Conservation (phyloP, 64 coral and sea anemone genomes). For the Stichodactyla mertensii region DNA sequence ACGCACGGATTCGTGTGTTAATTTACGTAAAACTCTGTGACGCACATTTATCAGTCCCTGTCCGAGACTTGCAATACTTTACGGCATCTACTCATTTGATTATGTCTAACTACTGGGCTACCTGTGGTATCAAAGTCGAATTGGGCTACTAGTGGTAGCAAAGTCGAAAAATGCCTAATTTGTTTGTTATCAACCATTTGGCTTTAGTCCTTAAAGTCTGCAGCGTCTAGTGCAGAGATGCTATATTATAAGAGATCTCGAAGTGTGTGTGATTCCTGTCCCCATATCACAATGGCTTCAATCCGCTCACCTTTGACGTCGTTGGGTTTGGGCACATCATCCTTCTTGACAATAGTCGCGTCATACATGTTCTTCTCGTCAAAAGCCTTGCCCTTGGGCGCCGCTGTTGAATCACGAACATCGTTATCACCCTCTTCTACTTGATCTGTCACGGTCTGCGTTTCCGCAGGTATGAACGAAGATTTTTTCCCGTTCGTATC, state of each 20-base stretch:
- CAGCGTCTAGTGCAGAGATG: too few species aligned
- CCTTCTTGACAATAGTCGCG: conserved; percentile 92
- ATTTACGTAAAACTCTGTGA: too few species aligned
- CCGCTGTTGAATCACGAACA: conserved; percentile 60
- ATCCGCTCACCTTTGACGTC: conserved; percentile 20
- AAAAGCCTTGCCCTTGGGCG: conserved; percentile 31
- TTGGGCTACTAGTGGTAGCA: too few species aligned
- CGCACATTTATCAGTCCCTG: too few species aligned
- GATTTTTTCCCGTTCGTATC: conserved; percentile 39
- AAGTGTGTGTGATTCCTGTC: background rate
- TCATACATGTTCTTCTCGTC: conserved; percentile 72
- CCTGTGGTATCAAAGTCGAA: too few species aligned
- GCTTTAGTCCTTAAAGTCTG: too few species aligned
- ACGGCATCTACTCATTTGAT: too few species aligned
- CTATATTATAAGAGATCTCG: background rate
- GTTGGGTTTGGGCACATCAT: conserved; percentile 46
- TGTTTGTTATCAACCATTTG: too few species aligned
- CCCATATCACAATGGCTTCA: background rate
- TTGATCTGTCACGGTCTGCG: conserved; percentile 56
- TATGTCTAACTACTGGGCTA: too few species aligned
- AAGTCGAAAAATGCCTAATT: too few species aligned
- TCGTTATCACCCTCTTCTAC: conserved; percentile 46
- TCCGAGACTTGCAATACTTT: too few species aligned
- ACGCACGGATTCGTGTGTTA: too few species aligned
- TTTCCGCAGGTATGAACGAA: conserved; percentile 45